Evolutionary conservation across 2,797 vertebrate species (phyloP), one percentile per base, ranked within the genome.

Genomic region (Sebastolobus alascanus): DNA sequence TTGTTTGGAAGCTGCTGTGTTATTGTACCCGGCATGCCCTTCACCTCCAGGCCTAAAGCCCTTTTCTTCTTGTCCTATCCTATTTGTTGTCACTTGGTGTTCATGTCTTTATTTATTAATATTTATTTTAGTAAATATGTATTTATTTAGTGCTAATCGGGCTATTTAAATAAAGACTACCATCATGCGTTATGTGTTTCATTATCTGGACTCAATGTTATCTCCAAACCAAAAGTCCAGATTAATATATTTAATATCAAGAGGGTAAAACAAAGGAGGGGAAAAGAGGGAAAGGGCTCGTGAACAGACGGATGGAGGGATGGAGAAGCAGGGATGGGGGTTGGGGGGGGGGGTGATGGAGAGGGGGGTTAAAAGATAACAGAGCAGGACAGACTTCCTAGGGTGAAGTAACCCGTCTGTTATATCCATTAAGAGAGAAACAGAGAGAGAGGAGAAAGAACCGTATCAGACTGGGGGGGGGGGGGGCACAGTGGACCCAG

Each of bases 301-400:
- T 5, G 74, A 52, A 61, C 40, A 52, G 37, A 66, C 55, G 65
- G 20, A 31, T 6, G 37, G 29, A 46, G 27, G 22, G 43, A 65
- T 40, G 59, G 81, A 68, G 74, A 37, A n/a, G 8, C 50, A 52
- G 20, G 20, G 54, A 43, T 35, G 52, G 69, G 25, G 59, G 31
- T 31, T 56, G 20, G 18, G 59, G 69, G 22, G 8, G 58, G 38
- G 14, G 29, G 2, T 8, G 0, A 12, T 12, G 33, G 5, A 1
- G 3, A 25, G 43, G 54, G 60, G 55, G 65, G 55, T 76, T 86
- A 22, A 83, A 91, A 91, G 88, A 93, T 90, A 93, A 93, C 92
- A 92, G 84, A 78, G 77, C 83, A 77, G 66, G 72, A 54, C 77
- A 72, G 77, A 79, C 84, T 92, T 93, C 90, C 88, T 86, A 87